Conservation (phyloP, 2,113 vertebrate genomes). For the Lampris incognitus region DNA sequence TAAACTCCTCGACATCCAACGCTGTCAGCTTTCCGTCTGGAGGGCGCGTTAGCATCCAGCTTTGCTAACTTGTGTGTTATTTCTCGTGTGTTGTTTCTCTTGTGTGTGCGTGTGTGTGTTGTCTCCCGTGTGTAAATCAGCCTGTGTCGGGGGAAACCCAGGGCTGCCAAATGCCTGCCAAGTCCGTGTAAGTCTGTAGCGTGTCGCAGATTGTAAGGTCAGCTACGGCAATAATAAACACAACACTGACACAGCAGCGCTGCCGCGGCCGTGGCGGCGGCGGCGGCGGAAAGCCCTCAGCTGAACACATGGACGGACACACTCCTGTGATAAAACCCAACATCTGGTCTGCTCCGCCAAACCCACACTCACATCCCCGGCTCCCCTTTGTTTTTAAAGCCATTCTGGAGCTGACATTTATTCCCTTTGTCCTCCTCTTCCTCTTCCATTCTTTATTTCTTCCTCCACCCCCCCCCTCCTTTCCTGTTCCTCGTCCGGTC, state of each 20-base stretch:
- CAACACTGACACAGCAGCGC: constrained; percentile 29
- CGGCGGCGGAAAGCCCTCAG: constrained; percentile 37
- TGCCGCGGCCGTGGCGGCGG: constrained; percentile 8
- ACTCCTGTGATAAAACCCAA: constrained; percentile 36
- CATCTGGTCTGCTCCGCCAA: constrained; percentile 50
- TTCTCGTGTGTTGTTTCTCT: constrained; percentile 6
- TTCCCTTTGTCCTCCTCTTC: constrained; percentile 65
- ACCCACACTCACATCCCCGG: constrained; percentile 30
- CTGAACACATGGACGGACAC: constrained; percentile 34
- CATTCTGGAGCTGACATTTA: constrained; percentile 46
- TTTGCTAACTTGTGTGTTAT: neutral
- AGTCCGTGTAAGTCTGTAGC: constrained; percentile 26
- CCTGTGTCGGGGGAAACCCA: constrained; percentile 19
- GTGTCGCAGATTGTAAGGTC: constrained; percentile 60
- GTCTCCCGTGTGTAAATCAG: neutral
- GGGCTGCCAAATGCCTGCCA: constrained; percentile 19
- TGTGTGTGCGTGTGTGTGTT: constrained; percentile 5
- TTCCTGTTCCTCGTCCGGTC: constrained; percentile 69
- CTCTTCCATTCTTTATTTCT: constrained; percentile 45
- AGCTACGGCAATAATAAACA: constrained; percentile 46
- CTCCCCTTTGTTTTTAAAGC: constrained; percentile 50
- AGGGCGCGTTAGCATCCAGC: too few relatives aligned
- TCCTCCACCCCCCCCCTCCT: constrained; percentile 58
- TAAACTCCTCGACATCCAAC: too few relatives aligned
- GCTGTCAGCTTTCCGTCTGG: too few relatives aligned